These are phyloP conservation scores for Oryzias celebensis DNA, from an alignment of 2,113 vertebrate genomes.

Conservation along the genomic window DNA sequence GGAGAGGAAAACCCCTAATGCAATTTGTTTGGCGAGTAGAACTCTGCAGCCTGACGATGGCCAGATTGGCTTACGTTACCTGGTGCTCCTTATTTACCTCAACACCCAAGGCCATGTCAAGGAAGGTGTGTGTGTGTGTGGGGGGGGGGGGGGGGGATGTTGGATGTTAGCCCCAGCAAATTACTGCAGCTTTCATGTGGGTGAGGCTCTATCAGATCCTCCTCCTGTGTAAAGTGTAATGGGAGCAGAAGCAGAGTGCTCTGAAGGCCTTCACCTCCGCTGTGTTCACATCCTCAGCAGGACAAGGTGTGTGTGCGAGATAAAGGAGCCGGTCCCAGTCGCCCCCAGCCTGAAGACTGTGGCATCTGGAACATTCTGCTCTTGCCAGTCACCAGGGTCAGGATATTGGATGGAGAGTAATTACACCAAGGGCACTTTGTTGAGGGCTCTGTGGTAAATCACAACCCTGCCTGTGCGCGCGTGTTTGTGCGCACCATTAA, in stretches of 20 bases:
- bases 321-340: slow-evolving; percentile 62
- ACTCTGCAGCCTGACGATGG: slow-evolving; percentile 56
- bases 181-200: slow-evolving; percentile 67
- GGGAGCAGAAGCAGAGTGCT: slow-evolving; percentile 63
- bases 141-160: slow-evolving; percentile 46
- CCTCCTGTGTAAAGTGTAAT: slow-evolving; percentile 67
- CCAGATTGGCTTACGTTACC: slow-evolving; percentile 56
- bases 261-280: slow-evolving; percentile 61
- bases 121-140: slow-evolving; percentile 24
- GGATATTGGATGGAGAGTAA: slow-evolving; percentile 68
- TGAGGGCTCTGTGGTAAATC: slow-evolving; percentile 62
- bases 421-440: slow-evolving; percentile 61
- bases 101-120: slow-evolving; percentile 63
- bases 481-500: slow-evolving; percentile 29
- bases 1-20: slow-evolving; percentile 40
- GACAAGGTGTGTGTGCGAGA: slow-evolving; percentile 71
- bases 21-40: slow-evolving; percentile 59
- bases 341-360: slow-evolving; percentile 44
- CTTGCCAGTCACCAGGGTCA: slow-evolving; percentile 67
- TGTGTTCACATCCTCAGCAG: slow-evolving; percentile 54
- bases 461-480: slow-evolving; percentile 14
- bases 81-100: slow-evolving; percentile 68
- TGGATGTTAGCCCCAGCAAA: slow-evolving; percentile 58
- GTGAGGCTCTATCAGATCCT: slow-evolving; percentile 68
- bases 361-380: slow-evolving; percentile 57